Base-by-base conservation (phyloP, 2,113 vertebrate species). In the Gymnocephalus cernua region DNA sequence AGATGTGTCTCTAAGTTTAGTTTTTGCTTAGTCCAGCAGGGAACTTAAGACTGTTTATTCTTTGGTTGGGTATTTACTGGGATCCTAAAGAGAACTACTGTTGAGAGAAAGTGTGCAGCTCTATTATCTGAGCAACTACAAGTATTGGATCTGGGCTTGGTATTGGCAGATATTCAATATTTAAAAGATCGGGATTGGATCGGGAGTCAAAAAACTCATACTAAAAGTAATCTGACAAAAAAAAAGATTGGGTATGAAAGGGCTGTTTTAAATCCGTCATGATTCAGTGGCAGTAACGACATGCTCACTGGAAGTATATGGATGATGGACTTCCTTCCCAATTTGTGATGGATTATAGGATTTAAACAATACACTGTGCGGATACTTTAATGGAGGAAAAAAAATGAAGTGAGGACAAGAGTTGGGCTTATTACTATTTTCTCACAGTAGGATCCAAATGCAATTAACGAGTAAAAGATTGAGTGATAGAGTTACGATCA, bases 401-500 rank as follows among this genome's bases (percentile, higher is more conserved):
- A 79, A 79, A 87, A 61, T 72, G 12, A 81, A 87, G 66, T 50
- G 57, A 44, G 58, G 62, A 88, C 64, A 84, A 81, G 69, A 80
- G 58, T 73, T 67, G 53, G 53, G 71, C 50, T 79, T 84, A 65
- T 82, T 86, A 79, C 89, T 71, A 71, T 88, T 87, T 87, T 76
- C 79, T 78, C 85, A 78, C 68, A 76, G 80, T 75, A 8, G 21
- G 79, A 83, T 89, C 54, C 68, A 80, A 82, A 87, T 90, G 84
- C 86, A 89, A 91, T 91, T 91, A 91, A 68, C 47, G 4, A n/a
- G 2, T 35, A 48, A 87, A 88, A 86, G 84, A 89, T 88, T 89
- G 90, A 90, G 79, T 87, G 92, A 93, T 91, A 86, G 91, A 89
- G 85, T 87, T 71, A 91, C 86, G 91, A 93, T 92, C 87, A 73